These are phyloP conservation scores for Balearica regulorum DNA, from an alignment of 2,797 vertebrate species.

Conservation along the genomic window DNA sequence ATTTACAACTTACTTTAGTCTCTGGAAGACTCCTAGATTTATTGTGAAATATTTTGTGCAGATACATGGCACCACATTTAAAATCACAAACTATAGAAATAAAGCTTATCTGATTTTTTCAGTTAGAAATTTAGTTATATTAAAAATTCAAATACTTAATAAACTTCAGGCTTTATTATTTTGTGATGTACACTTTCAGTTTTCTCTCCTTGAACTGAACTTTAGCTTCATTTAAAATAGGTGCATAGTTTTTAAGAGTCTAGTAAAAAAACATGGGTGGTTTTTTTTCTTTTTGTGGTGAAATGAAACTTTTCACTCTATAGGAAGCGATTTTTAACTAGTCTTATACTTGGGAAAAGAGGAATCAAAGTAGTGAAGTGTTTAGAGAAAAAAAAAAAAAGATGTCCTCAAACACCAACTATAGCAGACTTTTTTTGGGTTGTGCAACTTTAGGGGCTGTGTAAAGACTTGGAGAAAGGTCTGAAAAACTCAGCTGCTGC, in stretches of 20 bases:
- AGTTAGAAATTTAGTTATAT: background rate
- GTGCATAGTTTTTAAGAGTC: background rate
- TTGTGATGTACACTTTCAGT: background rate
- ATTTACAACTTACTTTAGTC: background rate
- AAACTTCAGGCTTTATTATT: background rate
- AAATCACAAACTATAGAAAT: accelerated
- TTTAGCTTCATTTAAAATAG: background rate
- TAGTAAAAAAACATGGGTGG: background rate
- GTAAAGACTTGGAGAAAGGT: background rate
- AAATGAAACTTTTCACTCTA: background rate
- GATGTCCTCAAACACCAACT: background rate
- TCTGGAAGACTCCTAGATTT: background rate
- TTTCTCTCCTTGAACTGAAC: background rate
- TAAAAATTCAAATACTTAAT: background rate
- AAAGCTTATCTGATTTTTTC: background rate
- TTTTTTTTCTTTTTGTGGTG: background rate
- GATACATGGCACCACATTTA: background rate
- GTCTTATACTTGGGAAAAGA: background rate
- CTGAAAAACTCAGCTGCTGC: background rate
- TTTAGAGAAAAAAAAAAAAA: background rate
- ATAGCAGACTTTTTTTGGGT: background rate
- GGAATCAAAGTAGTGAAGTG: background rate
- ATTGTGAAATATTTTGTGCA: background rate
- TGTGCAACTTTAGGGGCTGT: background rate
- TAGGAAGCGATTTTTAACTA: accelerated